Evolutionary conservation across 1,140 invertebrate species (phyloP).

Genomic region (Globodera ellingtonae): DNA sequence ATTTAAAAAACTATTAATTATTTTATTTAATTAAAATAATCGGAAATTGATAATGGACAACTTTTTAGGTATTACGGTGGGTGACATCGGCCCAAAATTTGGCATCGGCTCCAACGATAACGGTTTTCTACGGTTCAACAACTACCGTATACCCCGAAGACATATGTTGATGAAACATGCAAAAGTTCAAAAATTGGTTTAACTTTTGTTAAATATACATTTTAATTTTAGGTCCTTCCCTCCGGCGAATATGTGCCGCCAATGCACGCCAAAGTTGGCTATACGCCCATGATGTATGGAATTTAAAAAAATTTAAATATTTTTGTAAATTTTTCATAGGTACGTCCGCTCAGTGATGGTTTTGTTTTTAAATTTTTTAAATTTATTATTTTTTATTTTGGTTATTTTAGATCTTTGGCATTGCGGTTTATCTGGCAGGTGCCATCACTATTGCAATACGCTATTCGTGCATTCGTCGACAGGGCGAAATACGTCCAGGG

Average conservation of each 20-base stretch:
- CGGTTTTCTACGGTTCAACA: slow-evolving; percentile 61
- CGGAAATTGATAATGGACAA: not conserved
- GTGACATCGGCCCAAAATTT: slow-evolving; percentile 89
- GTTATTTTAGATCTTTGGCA: slow-evolving; percentile 67
- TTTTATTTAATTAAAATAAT: slow-evolving; percentile 18
- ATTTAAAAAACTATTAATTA: too few relatives aligned
- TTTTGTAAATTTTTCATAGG: slow-evolving; percentile 67
- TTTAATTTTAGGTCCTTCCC: slow-evolving; percentile 5
- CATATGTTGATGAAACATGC: slow-evolving; percentile 92
- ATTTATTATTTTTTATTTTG: not conserved
- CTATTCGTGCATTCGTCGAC: slow-evolving; percentile 84
- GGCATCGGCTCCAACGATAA: slow-evolving; percentile 88
- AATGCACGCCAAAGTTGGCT: slow-evolving; percentile 81
- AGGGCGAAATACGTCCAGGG: slow-evolving; percentile 81
- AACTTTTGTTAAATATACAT: not conserved
- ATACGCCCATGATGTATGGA: slow-evolving; percentile 78
- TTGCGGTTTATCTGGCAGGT: slow-evolving; percentile 62
- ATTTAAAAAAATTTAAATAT: slow-evolving; percentile 68
- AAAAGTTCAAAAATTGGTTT: slow-evolving; percentile 69
- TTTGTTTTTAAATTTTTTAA: not conserved
- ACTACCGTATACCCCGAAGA: slow-evolving; percentile 76
- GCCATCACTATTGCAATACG: slow-evolving; percentile 69
- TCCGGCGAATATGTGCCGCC: slow-evolving; percentile 84
- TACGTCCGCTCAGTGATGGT: slow-evolving; percentile 78
- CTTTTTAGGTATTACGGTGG: slow-evolving; percentile 78